Evolutionary conservation across 2,797 vertebrate species (phyloP).

Genomic region (Sus cebifrons): DNA sequence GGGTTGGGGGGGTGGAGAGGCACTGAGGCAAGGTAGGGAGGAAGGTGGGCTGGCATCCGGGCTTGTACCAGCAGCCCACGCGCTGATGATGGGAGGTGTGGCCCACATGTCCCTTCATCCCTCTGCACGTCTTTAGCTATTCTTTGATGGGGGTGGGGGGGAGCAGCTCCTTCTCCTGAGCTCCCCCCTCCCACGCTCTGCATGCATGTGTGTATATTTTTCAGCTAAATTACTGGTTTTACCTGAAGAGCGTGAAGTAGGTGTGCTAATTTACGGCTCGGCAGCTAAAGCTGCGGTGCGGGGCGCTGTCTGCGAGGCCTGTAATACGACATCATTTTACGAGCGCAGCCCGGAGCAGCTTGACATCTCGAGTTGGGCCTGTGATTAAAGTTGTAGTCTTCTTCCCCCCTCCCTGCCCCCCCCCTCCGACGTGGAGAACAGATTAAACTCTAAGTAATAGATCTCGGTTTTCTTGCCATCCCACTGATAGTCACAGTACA

Average conservation of each 20-base stretch:
- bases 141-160: constrained; percentile 40
- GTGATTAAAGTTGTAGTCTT: constrained; percentile 76
- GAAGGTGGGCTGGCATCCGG: constrained; percentile 86
- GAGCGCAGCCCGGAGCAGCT: constrained; percentile 70
- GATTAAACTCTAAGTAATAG: constrained; percentile 81
- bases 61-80: constrained; percentile 80
- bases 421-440: constrained; percentile 64
- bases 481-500: constrained; percentile 73
- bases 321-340: constrained; percentile 65
- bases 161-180: background rate
- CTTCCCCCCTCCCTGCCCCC: constrained; percentile 54
- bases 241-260: constrained; percentile 85
- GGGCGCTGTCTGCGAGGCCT: constrained; percentile 65
- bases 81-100: constrained; percentile 87
- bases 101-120: constrained; percentile 80
- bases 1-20: constrained; percentile 82
- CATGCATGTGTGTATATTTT: constrained; percentile 81
- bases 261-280: constrained; percentile 82
- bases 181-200: background rate
- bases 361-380: constrained; percentile 73
- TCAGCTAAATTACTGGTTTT: constrained; percentile 87
- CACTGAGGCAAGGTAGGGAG: constrained; percentile 81
- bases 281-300: constrained; percentile 75
- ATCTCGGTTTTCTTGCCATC: constrained; percentile 67
- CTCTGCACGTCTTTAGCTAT: constrained; percentile 67